Evolutionary conservation across 2,888 invertebrate species (phyloP).

Genomic region (Nowickia ferox): DNA sequence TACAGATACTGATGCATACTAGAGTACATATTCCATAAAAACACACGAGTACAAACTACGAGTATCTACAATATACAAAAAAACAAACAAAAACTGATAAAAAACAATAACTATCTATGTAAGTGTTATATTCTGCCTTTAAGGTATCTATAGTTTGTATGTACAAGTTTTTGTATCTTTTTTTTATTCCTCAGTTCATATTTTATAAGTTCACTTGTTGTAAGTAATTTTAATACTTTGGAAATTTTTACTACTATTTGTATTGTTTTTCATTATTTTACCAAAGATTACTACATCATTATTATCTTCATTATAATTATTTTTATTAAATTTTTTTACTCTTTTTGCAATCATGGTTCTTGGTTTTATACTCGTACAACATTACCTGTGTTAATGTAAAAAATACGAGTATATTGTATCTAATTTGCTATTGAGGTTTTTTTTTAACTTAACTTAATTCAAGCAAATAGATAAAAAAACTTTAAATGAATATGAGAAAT

Average conservation of each 20-base stretch:
- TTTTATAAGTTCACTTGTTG: conserved; percentile 65
- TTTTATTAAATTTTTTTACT: conserved; percentile 29
- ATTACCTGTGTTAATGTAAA: conserved; percentile 13
- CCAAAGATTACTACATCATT: conserved; percentile 62
- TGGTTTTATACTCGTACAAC: conserved; percentile 52
- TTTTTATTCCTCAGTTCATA: conserved; percentile 28
- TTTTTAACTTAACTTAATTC: conserved; percentile 33
- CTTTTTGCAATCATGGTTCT: conserved; percentile 61
- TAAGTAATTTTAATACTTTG: conserved; percentile 55
- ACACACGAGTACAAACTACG: not conserved
- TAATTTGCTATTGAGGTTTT: conserved; percentile 61
- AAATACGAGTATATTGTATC: conserved; percentile 41
- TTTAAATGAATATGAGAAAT: conserved; percentile 60
- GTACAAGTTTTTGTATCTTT: conserved; percentile 12
- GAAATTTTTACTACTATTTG: conserved; percentile 47
- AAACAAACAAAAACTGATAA: not conserved
- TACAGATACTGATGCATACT: conserved; percentile 30
- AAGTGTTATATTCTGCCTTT: conserved; percentile 55
- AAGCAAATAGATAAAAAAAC: conserved; percentile 6
- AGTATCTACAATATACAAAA: not conserved
- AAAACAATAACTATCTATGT: not conserved
- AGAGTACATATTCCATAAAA: conserved; percentile 3
- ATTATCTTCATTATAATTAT: conserved; percentile 59
- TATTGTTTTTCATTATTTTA: conserved; percentile 39
- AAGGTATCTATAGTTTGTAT: conserved; percentile 26